These are phyloP conservation scores for Antennarius striatus DNA, from an alignment of 2,113 vertebrate genomes.

Conservation along the genomic window DNA sequence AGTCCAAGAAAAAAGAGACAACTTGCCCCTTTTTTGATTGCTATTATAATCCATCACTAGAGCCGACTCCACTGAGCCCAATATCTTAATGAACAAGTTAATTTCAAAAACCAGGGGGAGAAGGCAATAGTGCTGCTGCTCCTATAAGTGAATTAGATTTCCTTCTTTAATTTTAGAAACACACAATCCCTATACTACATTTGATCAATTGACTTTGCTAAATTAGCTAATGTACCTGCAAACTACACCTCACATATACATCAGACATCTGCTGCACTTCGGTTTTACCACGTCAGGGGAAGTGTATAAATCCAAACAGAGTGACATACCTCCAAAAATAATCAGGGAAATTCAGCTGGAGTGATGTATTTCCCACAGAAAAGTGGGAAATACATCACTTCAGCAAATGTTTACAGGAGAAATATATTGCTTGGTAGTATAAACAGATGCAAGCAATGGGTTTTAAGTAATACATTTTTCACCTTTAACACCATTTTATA, in stretches of 20 bases:
- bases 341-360: slow-evolving; percentile 14
- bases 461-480: slow-evolving; percentile 30
- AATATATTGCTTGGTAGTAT: slow-evolving; percentile 22
- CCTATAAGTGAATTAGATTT: slow-evolving; percentile 48
- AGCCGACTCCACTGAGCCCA: slow-evolving; percentile 9
- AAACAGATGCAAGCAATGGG: slow-evolving; percentile 1
- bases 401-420: slow-evolving; percentile 17
- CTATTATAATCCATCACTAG: slow-evolving; percentile 37
- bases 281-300: not conserved
- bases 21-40: slow-evolving; percentile 5
- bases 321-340: slow-evolving; percentile 20
- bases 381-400: not conserved
- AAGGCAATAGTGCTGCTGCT: slow-evolving; percentile 21
- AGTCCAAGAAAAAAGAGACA: not conserved
- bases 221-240: slow-evolving; percentile 68
- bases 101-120: slow-evolving; percentile 33
- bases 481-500: no score
- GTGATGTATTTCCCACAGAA: slow-evolving; percentile 23
- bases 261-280: slow-evolving; percentile 18
- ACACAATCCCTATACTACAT: slow-evolving; percentile 56
- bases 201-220: slow-evolving; percentile 60
- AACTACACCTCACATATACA: slow-evolving; percentile 16
- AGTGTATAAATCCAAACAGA: slow-evolving; percentile 16
- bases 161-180: slow-evolving; percentile 59
- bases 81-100: slow-evolving; percentile 44